phyloP scores from a whole-genome alignment of 1,140 invertebrate species.

The Pogonomyrmex barbatus region DNA sequence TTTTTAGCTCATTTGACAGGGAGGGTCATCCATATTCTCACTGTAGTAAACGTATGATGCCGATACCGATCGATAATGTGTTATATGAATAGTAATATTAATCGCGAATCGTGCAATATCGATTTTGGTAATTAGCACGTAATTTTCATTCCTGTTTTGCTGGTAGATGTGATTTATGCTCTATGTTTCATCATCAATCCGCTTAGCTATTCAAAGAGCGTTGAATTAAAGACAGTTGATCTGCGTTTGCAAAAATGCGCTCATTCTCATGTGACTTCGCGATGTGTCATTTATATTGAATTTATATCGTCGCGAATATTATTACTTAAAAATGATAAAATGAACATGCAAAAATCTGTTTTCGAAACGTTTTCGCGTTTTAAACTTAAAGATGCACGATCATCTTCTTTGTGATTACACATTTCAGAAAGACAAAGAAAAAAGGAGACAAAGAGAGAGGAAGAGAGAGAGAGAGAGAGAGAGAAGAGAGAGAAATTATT shows the following conservation, averaged over 20 bases:
- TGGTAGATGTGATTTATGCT: neutral
- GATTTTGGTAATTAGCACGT: neutral
- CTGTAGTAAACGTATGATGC: neutral
- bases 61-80: neutral
- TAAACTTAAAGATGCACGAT: too few species aligned
- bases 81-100: constrained; percentile 23
- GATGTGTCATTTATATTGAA: too few species aligned
- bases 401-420: neutral
- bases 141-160: neutral
- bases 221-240: too few species aligned
- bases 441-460: too few species aligned
- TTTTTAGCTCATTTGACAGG: constrained; percentile 31
- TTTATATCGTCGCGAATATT: too few species aligned
- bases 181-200: neutral
- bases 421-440: neutral
- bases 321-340: too few species aligned
- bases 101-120: constrained; percentile 20
- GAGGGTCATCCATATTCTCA: constrained; percentile 9
- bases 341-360: too few species aligned
- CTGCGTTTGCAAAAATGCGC: constrained; percentile 9
- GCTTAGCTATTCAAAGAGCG: too few species aligned
- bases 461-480: neutral
- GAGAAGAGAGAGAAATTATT: neutral
- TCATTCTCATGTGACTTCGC: constrained; percentile 36
- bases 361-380: neutral